Percentiles rank a stretch among this genome's conserved stretches.
Evolutionary conservation across 2,888 invertebrate species (phyloP).

Genomic region (Andrena dorsata): DNA sequence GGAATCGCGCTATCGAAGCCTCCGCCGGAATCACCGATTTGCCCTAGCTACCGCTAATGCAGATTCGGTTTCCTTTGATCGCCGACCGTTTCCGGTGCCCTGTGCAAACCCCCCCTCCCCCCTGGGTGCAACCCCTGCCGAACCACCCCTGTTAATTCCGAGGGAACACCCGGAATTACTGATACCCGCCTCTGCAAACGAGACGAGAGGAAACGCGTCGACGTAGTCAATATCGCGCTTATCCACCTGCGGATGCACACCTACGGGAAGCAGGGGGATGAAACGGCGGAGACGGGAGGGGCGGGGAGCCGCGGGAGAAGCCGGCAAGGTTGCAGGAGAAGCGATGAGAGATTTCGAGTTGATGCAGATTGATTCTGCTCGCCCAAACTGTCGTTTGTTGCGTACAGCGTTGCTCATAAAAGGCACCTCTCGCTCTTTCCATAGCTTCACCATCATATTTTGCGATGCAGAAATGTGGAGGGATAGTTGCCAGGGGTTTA

Average conservation of each 20-base stretch:
- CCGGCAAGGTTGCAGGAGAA: conserved; percentile 12
- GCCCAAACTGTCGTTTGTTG: conserved; percentile 54
- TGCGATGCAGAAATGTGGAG: too few relatives aligned
- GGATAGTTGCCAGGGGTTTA: too few relatives aligned
- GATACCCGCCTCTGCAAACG: conserved; percentile 51
- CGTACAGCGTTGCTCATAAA: conserved; percentile 13
- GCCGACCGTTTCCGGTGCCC: conserved; percentile 47
- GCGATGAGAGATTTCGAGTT: conserved; percentile 56
- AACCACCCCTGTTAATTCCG: conserved; percentile 50
- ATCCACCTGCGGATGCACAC: conserved; percentile 23
- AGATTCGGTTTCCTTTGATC: conserved; percentile 64
- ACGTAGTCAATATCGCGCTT: conserved; percentile 36
- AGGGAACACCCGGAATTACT: conserved; percentile 55
- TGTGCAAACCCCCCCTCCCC: conserved; percentile 42
- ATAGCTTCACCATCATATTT: neutral
- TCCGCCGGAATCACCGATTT: conserved; percentile 27
- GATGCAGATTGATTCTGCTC: conserved; percentile 74
- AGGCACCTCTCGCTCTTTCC: neutral
- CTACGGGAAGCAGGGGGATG: neutral
- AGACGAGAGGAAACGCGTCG: conserved; percentile 42
- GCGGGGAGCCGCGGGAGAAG: neutral
- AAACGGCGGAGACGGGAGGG: neutral
- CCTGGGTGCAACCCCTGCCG: conserved; percentile 33
- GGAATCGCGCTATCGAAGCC: conserved; percentile 3
- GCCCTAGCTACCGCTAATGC: conserved; percentile 28